Evolutionary conservation across 2,888 invertebrate species (phyloP).

Genomic region (Linhomoeus sp.): DNA sequence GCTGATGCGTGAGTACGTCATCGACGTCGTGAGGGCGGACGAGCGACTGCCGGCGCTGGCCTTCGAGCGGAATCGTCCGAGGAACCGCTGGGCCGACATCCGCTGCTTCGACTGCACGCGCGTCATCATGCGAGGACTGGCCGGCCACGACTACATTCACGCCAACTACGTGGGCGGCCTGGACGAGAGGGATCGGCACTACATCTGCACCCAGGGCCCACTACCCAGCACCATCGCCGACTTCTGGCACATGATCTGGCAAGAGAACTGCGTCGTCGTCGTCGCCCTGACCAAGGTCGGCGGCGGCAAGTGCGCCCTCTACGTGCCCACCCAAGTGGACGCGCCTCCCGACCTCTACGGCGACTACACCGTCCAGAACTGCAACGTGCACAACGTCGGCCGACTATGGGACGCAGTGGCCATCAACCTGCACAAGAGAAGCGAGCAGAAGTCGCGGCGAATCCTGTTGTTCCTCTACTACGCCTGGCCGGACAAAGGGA

Average conservation of each 20-base stretch:
- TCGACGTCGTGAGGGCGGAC: neutral
- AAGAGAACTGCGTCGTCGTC: constrained; percentile 2
- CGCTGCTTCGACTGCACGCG: constrained; percentile 6
- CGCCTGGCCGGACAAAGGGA: constrained; percentile 3
- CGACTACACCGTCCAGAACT: no score
- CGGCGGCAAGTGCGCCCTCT: constrained; percentile 1
- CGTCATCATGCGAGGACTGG: constrained; percentile 1
- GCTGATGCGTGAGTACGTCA: neutral
- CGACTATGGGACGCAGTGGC: no score
- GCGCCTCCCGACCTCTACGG: no score
- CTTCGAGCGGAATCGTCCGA: neutral
- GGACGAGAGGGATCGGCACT: neutral
- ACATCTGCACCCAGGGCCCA: constrained; percentile 7
- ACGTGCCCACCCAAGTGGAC: neutral
- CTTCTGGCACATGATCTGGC: constrained; percentile 6
- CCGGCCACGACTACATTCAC: constrained; percentile 5
- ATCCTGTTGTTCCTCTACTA: neutral
- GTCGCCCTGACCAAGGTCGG: constrained; percentile 2
- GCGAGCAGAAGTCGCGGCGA: neutral
- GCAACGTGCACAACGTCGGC: no score
- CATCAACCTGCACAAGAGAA: no score
- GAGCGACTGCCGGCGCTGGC: neutral
- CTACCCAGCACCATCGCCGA: neutral
- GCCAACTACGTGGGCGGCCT: constrained; percentile 7
- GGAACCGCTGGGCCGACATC: constrained; percentile 7